Evolutionary conservation across 2,888 invertebrate genomes (phyloP).

Genomic region (Teleogryllus oceanicus): DNA sequence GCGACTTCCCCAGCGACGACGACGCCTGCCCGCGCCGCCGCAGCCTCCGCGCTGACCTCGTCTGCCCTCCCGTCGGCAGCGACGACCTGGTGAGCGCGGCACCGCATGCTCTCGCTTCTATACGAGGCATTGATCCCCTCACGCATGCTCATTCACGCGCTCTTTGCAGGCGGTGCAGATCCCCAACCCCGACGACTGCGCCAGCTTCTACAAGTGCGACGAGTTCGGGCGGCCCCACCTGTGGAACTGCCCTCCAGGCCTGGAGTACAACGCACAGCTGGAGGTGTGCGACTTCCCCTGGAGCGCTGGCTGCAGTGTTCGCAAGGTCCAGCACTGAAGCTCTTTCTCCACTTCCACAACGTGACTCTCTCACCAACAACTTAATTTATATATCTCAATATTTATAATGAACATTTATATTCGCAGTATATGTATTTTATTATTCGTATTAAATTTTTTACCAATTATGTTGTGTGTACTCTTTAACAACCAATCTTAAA

Average conservation of each 20-base stretch:
- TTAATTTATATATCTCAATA: too few relatives aligned
- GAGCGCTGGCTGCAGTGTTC: conserved; percentile 19
- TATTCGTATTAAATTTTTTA: too few relatives aligned
- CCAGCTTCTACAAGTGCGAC: conserved; percentile 29
- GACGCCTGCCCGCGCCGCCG: not conserved
- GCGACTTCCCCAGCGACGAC: not conserved
- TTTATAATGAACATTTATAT: too few relatives aligned
- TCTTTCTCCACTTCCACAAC: not conserved
- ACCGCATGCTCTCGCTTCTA: too few relatives aligned
- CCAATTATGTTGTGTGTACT: too few relatives aligned
- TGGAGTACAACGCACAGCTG: conserved; percentile 30
- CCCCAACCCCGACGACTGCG: conserved; percentile 30
- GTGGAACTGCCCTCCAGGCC: conserved; percentile 28
- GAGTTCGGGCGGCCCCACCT: conserved; percentile 22
- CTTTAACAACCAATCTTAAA: too few relatives aligned
- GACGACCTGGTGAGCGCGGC: too few relatives aligned
- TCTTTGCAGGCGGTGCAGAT: conserved; percentile 21
- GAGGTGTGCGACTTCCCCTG: conserved; percentile 32
- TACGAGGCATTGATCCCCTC: too few relatives aligned
- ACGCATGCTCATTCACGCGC: not conserved
- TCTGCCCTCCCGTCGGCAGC: too few relatives aligned
- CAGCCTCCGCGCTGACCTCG: not conserved
- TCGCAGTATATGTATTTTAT: too few relatives aligned
- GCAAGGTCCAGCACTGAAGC: not conserved
- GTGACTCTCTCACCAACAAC: not conserved